A percentile compares a stretch with the other conserved stretches of the same genome.
Evolutionary conservation across 2,888 invertebrate species (phyloP).

Genomic region (Polydrusus cervinus): DNA sequence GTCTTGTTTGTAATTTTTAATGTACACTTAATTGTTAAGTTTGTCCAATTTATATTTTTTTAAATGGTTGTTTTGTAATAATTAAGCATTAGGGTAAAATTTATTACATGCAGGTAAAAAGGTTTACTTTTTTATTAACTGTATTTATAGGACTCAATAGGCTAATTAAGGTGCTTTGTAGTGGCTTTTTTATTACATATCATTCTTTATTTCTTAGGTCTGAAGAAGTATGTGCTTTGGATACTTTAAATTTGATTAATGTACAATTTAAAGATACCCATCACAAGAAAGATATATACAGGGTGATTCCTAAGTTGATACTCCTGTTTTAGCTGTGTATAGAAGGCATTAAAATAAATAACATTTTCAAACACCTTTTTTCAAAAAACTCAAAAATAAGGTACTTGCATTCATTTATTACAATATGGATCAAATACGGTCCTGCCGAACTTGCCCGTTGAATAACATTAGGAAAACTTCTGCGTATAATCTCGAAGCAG

Average conservation of each 20-base stretch:
- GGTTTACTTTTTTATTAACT: constrained; percentile 27
- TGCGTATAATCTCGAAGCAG: too few relatives aligned
- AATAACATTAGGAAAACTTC: background rate
- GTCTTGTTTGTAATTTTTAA: constrained; percentile 69
- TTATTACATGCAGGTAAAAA: constrained; percentile 57
- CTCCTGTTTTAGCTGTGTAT: too few relatives aligned
- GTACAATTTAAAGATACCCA: constrained; percentile 4
- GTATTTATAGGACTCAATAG: constrained; percentile 35
- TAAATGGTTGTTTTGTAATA: constrained; percentile 60
- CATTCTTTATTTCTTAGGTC: constrained; percentile 22
- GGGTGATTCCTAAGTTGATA: too few relatives aligned
- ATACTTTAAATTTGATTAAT: constrained; percentile 36
- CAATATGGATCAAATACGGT: too few relatives aligned
- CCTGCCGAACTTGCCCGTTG: too few relatives aligned
- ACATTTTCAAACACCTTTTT: too few relatives aligned
- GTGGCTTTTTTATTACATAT: constrained; percentile 38
- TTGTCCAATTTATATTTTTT: constrained; percentile 58
- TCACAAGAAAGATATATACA: background rate
- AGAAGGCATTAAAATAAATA: too few relatives aligned
- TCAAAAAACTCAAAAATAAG: too few relatives aligned
- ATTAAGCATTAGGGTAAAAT: constrained; percentile 57
- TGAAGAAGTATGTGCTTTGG: background rate
- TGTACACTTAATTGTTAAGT: constrained; percentile 67
- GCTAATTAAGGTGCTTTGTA: constrained; percentile 50
- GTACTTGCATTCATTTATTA: too few relatives aligned